These are phyloP conservation scores for Collichthys lucidus DNA, from an alignment of 2,113 vertebrate species.

Conservation along the genomic window DNA sequence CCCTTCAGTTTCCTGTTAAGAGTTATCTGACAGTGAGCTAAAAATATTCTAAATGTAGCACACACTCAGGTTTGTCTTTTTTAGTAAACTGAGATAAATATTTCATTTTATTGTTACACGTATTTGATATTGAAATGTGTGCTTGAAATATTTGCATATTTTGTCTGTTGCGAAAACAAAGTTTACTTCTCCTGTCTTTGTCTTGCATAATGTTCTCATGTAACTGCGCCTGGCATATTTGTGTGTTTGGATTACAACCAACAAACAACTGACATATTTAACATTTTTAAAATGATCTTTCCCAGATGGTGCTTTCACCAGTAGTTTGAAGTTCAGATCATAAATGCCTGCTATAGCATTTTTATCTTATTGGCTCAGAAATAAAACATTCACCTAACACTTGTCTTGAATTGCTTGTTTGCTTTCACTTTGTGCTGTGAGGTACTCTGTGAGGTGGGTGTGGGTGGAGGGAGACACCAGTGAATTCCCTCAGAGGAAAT, in stretches of 20 bases:
- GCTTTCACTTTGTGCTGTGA: neutral
- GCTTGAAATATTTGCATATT: too few relatives aligned
- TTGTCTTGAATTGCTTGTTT: neutral
- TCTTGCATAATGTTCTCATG: neutral
- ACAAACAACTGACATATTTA: neutral
- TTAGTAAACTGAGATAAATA: too few relatives aligned
- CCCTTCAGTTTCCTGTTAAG: too few relatives aligned
- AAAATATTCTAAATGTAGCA: too few relatives aligned
- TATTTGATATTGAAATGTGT: too few relatives aligned
- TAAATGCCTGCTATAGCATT: too few relatives aligned
- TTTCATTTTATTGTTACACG: too few relatives aligned
- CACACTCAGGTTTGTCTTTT: too few relatives aligned
- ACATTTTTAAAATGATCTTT: neutral
- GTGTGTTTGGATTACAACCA: neutral
- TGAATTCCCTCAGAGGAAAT: slow-evolving; percentile 37
- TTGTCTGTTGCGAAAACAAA: too few relatives aligned
- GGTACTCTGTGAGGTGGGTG: slow-evolving; percentile 19
- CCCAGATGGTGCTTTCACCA: neutral
- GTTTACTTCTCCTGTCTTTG: neutral
- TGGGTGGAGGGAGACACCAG: slow-evolving; percentile 60
- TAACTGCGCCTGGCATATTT: neutral
- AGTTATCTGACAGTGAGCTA: too few relatives aligned
- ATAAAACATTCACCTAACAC: neutral
- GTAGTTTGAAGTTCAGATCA: neutral
- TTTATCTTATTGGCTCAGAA: neutral